Evolutionary conservation across 2,888 invertebrate genomes (phyloP).

Genomic region (Zaprionus lineosus): DNA sequence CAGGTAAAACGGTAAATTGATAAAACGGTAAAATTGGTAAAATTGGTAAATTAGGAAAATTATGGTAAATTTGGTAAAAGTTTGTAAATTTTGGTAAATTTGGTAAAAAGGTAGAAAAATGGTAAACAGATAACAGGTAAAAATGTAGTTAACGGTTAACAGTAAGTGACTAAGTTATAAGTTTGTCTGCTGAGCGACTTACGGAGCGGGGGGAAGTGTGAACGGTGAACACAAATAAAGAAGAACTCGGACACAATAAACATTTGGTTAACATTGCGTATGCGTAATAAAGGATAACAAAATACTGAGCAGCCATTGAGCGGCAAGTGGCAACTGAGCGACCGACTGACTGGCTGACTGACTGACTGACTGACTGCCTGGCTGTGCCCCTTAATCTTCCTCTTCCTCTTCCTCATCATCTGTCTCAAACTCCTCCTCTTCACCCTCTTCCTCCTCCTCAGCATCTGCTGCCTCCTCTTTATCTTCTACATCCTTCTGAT

Average conservation of each 20-base stretch:
- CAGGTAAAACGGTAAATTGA: conserved; percentile 53
- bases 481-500: conserved; percentile 2
- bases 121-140: conserved; percentile 46
- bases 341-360: background rate
- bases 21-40: no score
- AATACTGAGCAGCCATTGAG: conserved; percentile 47
- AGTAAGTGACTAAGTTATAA: conserved; percentile 51
- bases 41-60: no score
- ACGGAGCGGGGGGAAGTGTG: conserved; percentile 78
- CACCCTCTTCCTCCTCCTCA: conserved; percentile 23
- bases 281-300: conserved; percentile 56
- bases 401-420: conserved; percentile 7
- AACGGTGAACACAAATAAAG: conserved; percentile 80
- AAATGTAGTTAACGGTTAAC: conserved; percentile 64
- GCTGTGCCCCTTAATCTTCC: conserved; percentile 16
- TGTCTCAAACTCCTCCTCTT: conserved; percentile 42
- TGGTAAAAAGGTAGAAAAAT: no score
- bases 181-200: conserved; percentile 61
- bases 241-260: conserved; percentile 61
- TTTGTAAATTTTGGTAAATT: no score
- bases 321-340: conserved; percentile 28
- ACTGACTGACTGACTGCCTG: conserved; percentile 16
- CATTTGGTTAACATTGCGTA: conserved; percentile 59
- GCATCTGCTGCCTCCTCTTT: conserved; percentile 1
- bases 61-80: no score